A percentile compares a stretch with the other conserved stretches of the same genome.
Conservation (phyloP, 2,888 invertebrate genomes). For the Smittia aterrima region DNA sequence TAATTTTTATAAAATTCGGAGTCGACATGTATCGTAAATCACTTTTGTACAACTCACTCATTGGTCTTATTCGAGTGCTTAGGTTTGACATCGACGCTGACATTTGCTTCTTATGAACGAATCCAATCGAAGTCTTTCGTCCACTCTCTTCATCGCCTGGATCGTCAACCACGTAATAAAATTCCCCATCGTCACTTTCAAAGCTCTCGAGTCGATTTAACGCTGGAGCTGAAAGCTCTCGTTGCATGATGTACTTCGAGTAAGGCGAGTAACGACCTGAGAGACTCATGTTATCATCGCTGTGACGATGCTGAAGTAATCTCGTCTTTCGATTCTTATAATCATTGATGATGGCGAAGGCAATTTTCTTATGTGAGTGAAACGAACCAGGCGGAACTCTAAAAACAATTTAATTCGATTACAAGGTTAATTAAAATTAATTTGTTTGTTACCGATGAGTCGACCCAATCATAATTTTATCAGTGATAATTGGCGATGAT, state of each 20-base stretch:
- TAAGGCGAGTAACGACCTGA: conserved; percentile 34
- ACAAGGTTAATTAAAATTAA: not conserved
- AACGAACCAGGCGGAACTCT: conserved; percentile 6
- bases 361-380: conserved; percentile 20
- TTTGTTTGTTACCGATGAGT: conserved; percentile 19
- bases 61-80: not conserved
- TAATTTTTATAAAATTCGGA: conserved; percentile 30
- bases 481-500: conserved; percentile 24
- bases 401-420: conserved; percentile 13
- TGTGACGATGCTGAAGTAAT: conserved; percentile 35
- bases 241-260: conserved; percentile 15
- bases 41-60: conserved; percentile 6
- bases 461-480: conserved; percentile 31
- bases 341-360: conserved; percentile 33
- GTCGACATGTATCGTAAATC: conserved; percentile 5
- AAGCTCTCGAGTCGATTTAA: conserved; percentile 30
- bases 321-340: conserved; percentile 25
- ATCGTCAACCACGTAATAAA: conserved; percentile 26
- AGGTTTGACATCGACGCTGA: conserved; percentile 30
- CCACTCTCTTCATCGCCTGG: conserved; percentile 20
- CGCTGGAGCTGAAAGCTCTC: conserved; percentile 28
- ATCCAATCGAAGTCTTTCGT: conserved; percentile 35
- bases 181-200: conserved; percentile 33
- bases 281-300: conserved; percentile 24
- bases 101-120: conserved; percentile 23